A percentile compares a stretch with the other conserved stretches of the same genome.
Evolutionary conservation across 2,113 vertebrate genomes (phyloP).

Genomic region (Indri indri): DNA sequence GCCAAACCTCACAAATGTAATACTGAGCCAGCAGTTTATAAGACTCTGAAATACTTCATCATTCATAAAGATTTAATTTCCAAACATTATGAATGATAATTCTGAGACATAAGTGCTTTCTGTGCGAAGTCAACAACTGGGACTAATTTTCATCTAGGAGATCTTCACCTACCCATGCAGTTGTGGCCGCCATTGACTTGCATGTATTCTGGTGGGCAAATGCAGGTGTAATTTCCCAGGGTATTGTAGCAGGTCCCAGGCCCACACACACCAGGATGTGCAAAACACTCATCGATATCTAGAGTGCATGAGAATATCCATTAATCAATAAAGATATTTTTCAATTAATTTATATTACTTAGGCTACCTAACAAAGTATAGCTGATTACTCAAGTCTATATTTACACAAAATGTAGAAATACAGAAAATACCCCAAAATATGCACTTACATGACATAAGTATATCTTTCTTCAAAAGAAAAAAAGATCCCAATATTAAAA

Average conservation of each 20-base stretch:
- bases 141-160: not conserved
- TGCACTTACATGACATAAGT: not conserved
- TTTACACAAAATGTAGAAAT: not conserved
- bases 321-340: not conserved
- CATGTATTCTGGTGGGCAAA: slow-evolving; percentile 91
- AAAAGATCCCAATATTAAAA: not conserved
- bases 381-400: not conserved
- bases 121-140: accelerated
- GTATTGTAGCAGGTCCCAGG: slow-evolving; percentile 92
- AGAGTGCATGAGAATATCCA: not conserved
- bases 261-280: slow-evolving; percentile 87
- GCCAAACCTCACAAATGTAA: not conserved
- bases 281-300: slow-evolving; percentile 91
- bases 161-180: slow-evolving; percentile 88
- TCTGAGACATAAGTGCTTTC: not conserved
- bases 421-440: not conserved
- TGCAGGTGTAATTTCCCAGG: slow-evolving; percentile 91
- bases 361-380: not conserved
- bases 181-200: slow-evolving; percentile 90
- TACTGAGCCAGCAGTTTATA: not conserved
- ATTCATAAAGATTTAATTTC: not conserved
- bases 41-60: not conserved
- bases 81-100: not conserved
- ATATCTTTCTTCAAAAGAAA: not conserved
- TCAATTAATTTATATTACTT: not conserved